Evolutionary conservation across 2,888 invertebrate species (phyloP), one percentile per base, ranked within the genome.

Genomic region (Adelphocoris suturalis): DNA sequence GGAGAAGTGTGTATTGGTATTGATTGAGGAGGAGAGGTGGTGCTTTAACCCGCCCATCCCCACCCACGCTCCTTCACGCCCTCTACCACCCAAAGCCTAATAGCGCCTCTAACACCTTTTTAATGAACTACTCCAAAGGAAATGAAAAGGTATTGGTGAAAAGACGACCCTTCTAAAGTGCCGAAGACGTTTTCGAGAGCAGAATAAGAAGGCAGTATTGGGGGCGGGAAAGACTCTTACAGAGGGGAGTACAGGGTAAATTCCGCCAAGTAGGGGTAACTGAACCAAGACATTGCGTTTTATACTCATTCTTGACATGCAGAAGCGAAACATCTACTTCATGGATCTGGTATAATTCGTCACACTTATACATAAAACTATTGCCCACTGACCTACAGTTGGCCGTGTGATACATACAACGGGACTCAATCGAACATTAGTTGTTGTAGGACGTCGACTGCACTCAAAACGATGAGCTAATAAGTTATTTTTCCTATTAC

Each of bases 91-190:
- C 89, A 94, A 94, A 94, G 94, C 95, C 94, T 95, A 95, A 95
- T 95, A 95, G 95, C 95, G 94, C 94, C 94, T 94, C 95, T 95
- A 95, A 95, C 95, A 95, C 95, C 95, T 95, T 95, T 95, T 95
- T 95, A 95, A 95, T 95, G 95, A 95, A 95, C 95, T 95, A 94
- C 78, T 84, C 78, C 76, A 90, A 87, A 90, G 90, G 88, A 88
- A 90, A 88, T 88, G 90, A 90, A 88, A 90, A 76, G 68, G 76
- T 80, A 75, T 86, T 89, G 89, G 80, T 28, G 48, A 46, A 46
- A 78, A 37, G 78, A 78, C 78, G 46, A 28, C 68, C 68, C 68
- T 47, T 82, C 27, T 9, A 27, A 46, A 52, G 82, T 68, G 68
- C 68, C 68, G 68, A 23, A 12, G 68, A 68, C 68, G 68, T 23